Evolutionary conservation across 1,140 invertebrate genomes (phyloP), one percentile per base, ranked within the genome.

Genomic region (Megalopta genalis): DNA sequence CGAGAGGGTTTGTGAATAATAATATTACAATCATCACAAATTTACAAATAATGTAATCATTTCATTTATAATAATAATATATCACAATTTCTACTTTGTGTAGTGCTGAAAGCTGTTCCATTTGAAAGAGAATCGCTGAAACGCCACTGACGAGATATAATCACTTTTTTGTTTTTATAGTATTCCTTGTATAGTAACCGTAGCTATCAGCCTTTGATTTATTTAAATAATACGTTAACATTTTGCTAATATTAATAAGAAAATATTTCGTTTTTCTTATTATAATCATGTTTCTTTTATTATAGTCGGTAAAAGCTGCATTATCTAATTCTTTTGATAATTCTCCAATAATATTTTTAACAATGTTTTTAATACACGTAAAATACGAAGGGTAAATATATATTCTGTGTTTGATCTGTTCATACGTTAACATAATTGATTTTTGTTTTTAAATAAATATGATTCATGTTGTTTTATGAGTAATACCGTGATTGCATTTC

Each of bases 51-150:
- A 83, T 77, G 72, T 86, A 80, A 42, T 82, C 73, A 60, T 72
- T 84, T 85, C 74, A 78, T 85, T 72, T 57, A 67, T 82, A 85
- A n/a, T 57, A 57, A 57, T 83, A 52, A 59, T 75, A 86, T 86
- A 86, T 86, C 84, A 86, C 84, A 86, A 85, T 85, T 81, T 82
- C 80, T 86, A 85, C 71, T 85, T 82, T 85, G 71, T 81, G n/a
- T 85, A 72, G 52, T 84, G 80, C 75, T 79, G 71, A 85, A 86
- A 86, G 84, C 83, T 75, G 71, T 85, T 73, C 70, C 63, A 59
- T 66, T 79, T 42, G 46, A 74, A 42, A 59, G 63, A 74, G 39
- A 32, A 69, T 49, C 54, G 52, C 46, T 59, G 77, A 49, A 39
- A 66, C 46, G 77, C 77, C 78, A 69, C 74, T 59, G 73, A 71